Evolutionary conservation across 2,888 invertebrate genomes (phyloP), one percentile per base, ranked within the genome.

Genomic region (Zelleria hepariella): DNA sequence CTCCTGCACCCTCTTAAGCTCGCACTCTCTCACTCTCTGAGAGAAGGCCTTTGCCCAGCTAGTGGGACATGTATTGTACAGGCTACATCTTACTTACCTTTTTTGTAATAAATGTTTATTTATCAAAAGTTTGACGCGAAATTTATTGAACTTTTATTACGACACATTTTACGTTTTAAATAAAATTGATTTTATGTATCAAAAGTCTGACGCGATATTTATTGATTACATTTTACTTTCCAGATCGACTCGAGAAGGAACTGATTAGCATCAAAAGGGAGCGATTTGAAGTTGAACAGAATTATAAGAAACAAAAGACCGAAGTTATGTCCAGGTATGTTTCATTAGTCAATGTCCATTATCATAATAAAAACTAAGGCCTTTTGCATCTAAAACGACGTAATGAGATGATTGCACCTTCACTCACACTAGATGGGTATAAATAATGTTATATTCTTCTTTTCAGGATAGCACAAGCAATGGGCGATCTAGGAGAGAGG

Each of bases 271-370:
- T 72, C 18, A 68, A 67, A 49, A 60, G 61, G 42, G 66, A 64
- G 51, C 58, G 67, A 48, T 60, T 59, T 20, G 68, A 69, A 24
- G 48, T 71, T 42, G 69, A 73, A 7, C 68, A 60, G 26, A 61
- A 53, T n/a, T 68, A 72, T 49, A 68, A 70, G 62, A 66, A 60
- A 58, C 63, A 68, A 60, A 68, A 67, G 53, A 58, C 61, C 8
- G 60, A 65, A 47, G 57, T 64, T 10, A 62, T 67, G 60, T 21
- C 61, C 54, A 64, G 68, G 71, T 71, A 59, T n/a, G 2, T 18
- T 47, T 42, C 5, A 3, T 23, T 47, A 5, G 3, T 47, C 5
- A 5, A 15, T 18, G 26, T 7, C 26, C 7, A 26, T 26, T 26
- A 7, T 5, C 5, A 7, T 26, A 4, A 5, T 5, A 5, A 26